phyloP scores from a whole-genome alignment of 2,113 vertebrate species.

The Platycercus adscitus region DNA sequence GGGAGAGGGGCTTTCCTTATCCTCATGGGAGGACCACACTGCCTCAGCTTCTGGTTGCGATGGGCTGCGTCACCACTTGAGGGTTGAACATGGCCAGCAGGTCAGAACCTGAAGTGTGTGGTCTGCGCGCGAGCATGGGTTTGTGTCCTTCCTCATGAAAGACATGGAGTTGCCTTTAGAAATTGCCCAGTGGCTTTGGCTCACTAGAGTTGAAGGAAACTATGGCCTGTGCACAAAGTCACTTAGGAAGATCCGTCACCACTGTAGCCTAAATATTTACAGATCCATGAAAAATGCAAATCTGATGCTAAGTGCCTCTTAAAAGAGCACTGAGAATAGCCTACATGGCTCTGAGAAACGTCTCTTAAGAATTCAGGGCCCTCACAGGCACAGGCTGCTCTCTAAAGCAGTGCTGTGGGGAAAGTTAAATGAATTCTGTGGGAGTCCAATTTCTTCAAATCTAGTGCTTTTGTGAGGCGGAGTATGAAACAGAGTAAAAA shows the following conservation, averaged over 20 bases:
- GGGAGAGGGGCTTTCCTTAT: background rate
- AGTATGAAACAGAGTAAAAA: background rate
- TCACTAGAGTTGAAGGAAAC: background rate
- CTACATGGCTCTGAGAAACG: background rate
- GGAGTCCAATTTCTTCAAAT: background rate
- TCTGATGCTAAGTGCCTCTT: conserved; percentile 15
- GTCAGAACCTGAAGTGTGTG: background rate
- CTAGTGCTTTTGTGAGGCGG: background rate
- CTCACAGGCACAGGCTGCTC: background rate
- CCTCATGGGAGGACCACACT: rapidly evolving
- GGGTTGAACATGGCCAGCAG: background rate
- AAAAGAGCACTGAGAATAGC: background rate
- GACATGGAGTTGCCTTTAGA: background rate
- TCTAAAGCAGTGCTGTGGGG: background rate
- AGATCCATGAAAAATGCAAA: conserved; percentile 48
- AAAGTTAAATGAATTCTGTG: background rate
- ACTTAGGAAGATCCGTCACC: conserved; percentile 37
- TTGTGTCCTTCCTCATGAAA: background rate
- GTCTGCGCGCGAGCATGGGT: rapidly evolving
- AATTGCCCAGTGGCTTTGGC: background rate
- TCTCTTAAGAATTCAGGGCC: background rate
- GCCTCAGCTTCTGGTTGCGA: background rate
- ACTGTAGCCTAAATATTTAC: conserved; percentile 56
- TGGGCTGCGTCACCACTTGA: background rate
- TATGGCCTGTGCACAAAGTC: background rate